Evolutionary conservation across 2,888 invertebrate genomes (phyloP), one percentile per base, ranked within the genome.

Genomic region (Ypsolopha scabrella): DNA sequence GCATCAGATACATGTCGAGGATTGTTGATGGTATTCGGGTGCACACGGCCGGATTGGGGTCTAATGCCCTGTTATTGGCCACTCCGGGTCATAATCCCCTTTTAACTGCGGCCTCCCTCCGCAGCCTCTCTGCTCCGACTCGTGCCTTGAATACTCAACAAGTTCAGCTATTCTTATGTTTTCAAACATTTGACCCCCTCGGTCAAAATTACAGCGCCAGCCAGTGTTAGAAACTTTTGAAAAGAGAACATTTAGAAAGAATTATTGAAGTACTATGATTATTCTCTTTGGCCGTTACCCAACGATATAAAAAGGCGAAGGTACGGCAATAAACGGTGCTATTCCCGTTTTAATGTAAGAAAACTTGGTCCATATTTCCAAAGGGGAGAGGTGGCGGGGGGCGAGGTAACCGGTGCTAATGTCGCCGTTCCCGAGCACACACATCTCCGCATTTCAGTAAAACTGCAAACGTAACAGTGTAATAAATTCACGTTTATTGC

Each of bases 401-500:
- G 63, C 57, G 67, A 59, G 63, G 24, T 64, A 66, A 68, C 68
- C 68, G 70, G 68, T 60, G 73, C 72, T 77, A 76, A 77, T 75
- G 75, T 75, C 69, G 62, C 66, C 58, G 61, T 60, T 62, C 60
- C 65, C 59, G 61, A 24, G 24, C 66, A 59, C 72, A 71, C 76
- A 73, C 74, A 79, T 79, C 75, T 78, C 75, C 75, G 72, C 80
- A 73, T 79, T 78, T 81, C 76, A 76, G 75, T 79, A 75, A 78
- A 80, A 81, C 80, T 80, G 82, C 75, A 79, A 78, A 83, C 78
- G 73, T 80, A 82, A 81, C 78, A 59, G 75, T 66, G 69, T 68
- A 75, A 82, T 85, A 85, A 82, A 83, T 83, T 82, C 70, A 80
- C 74, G 75, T 85, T 85, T 85, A 83, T 83, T 78, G 74, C 82